Evolutionary conservation across 2,113 vertebrate genomes (phyloP).

Genomic region (Chitala chitala): DNA sequence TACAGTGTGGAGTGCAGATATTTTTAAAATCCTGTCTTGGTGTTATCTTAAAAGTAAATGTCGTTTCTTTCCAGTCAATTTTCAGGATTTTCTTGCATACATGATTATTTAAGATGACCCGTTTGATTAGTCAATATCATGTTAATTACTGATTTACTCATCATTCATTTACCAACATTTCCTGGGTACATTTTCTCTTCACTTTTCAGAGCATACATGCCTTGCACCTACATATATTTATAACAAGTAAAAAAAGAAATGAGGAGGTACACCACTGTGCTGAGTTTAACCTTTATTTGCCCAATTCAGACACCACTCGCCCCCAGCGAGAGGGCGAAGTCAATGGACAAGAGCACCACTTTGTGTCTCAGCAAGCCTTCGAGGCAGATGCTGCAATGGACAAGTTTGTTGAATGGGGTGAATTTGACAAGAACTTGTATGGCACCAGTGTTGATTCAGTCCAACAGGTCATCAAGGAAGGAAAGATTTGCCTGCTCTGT

Average conservation of each 20-base stretch:
- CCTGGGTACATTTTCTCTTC: too few relatives aligned
- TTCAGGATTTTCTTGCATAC: too few relatives aligned
- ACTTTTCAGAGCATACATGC: too few relatives aligned
- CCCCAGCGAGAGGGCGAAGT: conserved; percentile 76
- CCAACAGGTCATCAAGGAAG: conserved; percentile 83
- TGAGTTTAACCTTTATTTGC: not conserved
- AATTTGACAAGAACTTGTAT: conserved; percentile 90
- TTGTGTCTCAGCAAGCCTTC: conserved; percentile 76
- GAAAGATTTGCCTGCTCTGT: conserved; percentile 86
- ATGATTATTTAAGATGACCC: too few relatives aligned
- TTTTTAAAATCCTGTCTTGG: not conserved
- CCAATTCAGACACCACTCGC: conserved; percentile 80
- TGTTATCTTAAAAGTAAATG: too few relatives aligned
- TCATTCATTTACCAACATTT: too few relatives aligned
- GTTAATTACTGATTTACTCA: too few relatives aligned
- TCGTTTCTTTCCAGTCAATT: too few relatives aligned
- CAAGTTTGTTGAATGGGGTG: conserved; percentile 89
- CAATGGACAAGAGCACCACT: conserved; percentile 89
- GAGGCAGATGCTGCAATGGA: conserved; percentile 76
- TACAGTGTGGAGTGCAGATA: not conserved
- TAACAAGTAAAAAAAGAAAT: too few relatives aligned
- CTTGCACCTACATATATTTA: too few relatives aligned
- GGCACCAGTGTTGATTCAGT: conserved; percentile 90
- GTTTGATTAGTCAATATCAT: too few relatives aligned
- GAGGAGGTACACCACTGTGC: too few relatives aligned